A percentile compares a stretch with the other conserved stretches of the same genome.
These are phyloP conservation scores for Falco naumanni DNA, from an alignment of 2,797 vertebrate species.

Conservation along the genomic window DNA sequence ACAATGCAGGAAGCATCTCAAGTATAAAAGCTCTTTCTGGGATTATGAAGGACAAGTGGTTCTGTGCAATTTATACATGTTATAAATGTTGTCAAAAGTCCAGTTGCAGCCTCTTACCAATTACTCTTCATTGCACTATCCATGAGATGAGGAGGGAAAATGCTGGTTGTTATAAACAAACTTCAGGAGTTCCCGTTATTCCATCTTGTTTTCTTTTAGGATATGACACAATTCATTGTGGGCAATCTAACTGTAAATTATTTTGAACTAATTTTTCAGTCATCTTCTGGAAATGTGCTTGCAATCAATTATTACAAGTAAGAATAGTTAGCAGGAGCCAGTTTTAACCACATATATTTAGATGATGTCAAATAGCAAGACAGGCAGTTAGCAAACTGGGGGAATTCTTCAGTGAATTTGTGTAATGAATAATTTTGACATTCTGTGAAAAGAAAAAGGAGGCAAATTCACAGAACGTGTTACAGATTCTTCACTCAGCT, in stretches of 20 bases:
- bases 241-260: not conserved
- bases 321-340: not conserved
- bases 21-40: conserved; percentile 59
- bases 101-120: not conserved
- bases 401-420: not conserved
- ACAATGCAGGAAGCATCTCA: conserved; percentile 18
- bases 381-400: not conserved
- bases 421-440: conserved; percentile 5
- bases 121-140: not conserved
- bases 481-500: not conserved
- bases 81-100: conserved; percentile 51
- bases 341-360: conserved; percentile 32
- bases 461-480: not conserved
- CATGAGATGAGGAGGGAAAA: not conserved
- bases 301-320: conserved; percentile 11
- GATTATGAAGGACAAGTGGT: conserved; percentile 62
- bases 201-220: not conserved
- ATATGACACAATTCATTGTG: not conserved
- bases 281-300: conserved; percentile 19
- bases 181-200: not conserved
- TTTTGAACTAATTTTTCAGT: not conserved
- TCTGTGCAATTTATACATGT: conserved; percentile 36
- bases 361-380: conserved; percentile 8
- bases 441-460: not conserved
- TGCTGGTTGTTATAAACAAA: conserved; percentile 14